phyloP scores from a whole-genome alignment of 2,797 vertebrate genomes.

The Xerus rutilus region DNA sequence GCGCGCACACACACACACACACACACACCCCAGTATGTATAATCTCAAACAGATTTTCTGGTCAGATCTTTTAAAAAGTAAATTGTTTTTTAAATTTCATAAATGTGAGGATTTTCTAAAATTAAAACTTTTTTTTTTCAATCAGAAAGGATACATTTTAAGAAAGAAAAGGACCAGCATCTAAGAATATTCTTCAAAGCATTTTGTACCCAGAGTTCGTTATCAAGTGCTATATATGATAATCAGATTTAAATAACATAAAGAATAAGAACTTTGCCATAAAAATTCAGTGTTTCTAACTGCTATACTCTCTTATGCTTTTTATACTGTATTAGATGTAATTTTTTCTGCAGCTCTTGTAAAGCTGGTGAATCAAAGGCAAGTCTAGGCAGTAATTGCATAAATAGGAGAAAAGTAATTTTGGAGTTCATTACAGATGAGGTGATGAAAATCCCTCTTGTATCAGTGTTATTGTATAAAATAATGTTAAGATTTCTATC shows the following conservation, averaged over 20 bases:
- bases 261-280: conserved; percentile 24
- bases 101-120: conserved; percentile 57
- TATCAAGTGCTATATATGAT: conserved; percentile 32
- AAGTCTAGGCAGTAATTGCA: conserved; percentile 75
- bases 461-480: conserved; percentile 59
- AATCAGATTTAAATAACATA: conserved; percentile 64
- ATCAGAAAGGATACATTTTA: conserved; percentile 55
- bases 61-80: not conserved
- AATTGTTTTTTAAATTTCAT: conserved; percentile 56
- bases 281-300: conserved; percentile 14
- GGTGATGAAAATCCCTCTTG: conserved; percentile 49
- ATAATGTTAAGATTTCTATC: conserved; percentile 10
- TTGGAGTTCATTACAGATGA: conserved; percentile 65
- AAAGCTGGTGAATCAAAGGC: conserved; percentile 65
- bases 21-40: not conserved
- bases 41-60: conserved; percentile 10
- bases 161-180: conserved; percentile 34
- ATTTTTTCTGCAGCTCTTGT: conserved; percentile 55
- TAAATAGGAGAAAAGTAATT: conserved; percentile 73
- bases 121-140: conserved; percentile 16
- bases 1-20: too few species aligned
- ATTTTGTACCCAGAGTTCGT: not conserved
- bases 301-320: not conserved
- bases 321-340: conserved; percentile 41
- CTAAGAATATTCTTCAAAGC: conserved; percentile 54